Evolutionary conservation across 2,888 invertebrate species (phyloP).

Genomic region (Philereme vetulata): DNA sequence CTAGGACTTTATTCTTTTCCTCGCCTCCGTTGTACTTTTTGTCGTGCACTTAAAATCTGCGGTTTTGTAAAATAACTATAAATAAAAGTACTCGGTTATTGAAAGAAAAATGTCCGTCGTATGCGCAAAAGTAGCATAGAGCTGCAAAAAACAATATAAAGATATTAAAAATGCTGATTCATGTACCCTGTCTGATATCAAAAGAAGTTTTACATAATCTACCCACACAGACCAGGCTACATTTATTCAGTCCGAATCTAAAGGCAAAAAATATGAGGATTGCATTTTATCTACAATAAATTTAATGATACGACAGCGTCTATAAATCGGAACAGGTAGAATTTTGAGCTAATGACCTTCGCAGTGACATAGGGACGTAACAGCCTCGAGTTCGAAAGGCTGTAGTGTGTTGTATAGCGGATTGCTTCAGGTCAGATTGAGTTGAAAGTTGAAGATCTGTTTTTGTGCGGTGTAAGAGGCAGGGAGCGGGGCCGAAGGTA

Average conservation of each 20-base stretch:
- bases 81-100: background rate
- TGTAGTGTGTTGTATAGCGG: conserved; percentile 34
- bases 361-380: conserved; percentile 45
- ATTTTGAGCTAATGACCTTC: conserved; percentile 71
- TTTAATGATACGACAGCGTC: conserved; percentile 82
- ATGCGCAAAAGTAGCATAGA: background rate
- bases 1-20: too few relatives aligned
- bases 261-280: conserved; percentile 74
- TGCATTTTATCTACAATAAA: conserved; percentile 83
- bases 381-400: conserved; percentile 12
- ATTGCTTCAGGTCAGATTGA: conserved; percentile 38
- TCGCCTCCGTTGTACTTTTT: background rate
- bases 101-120: conserved; percentile 2
- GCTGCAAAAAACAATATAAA: conserved; percentile 25
- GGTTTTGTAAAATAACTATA: background rate
- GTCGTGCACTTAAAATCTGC: too few relatives aligned
- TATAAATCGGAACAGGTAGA: conserved; percentile 83
- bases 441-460: conserved; percentile 44
- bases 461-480: conserved; percentile 62
- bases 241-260: conserved; percentile 58
- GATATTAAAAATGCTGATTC: conserved; percentile 34
- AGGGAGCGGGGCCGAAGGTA: conserved; percentile 56
- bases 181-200: conserved; percentile 33
- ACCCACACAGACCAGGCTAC: conserved; percentile 39
- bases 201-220: conserved; percentile 40